Conservation (phyloP, 2,888 invertebrate genomes). For the Tetramorium bicarinatum region DNA sequence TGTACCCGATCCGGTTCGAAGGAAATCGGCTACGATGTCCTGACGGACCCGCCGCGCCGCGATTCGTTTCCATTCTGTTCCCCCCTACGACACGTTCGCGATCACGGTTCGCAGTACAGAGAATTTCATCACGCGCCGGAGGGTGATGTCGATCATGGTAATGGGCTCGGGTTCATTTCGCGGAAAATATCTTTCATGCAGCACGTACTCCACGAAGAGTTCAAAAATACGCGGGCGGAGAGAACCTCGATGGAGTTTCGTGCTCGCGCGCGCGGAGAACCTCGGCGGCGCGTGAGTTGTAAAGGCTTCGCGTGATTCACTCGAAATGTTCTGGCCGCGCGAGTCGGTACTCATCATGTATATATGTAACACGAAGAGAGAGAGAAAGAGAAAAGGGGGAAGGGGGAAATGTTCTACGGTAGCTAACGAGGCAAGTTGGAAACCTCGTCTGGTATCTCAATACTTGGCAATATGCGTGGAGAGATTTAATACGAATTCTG, state of each 20-base stretch:
- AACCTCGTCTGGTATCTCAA: conserved; percentile 36
- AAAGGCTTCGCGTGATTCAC: conserved; percentile 76
- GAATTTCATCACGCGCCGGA: conserved; percentile 28
- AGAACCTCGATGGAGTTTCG: conserved; percentile 40
- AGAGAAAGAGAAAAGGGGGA: background rate
- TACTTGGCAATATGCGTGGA: conserved; percentile 21
- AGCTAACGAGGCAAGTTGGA: conserved; percentile 49
- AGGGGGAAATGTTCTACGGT: background rate
- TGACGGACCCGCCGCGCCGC: conserved; percentile 16
- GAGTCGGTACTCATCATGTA: conserved; percentile 32
- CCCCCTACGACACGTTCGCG: conserved; percentile 8
- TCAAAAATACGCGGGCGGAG: conserved; percentile 19
- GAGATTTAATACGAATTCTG: conserved; percentile 29
- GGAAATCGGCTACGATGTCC: conserved; percentile 28
- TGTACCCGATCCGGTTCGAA: conserved; percentile 35
- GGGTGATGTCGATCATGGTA: conserved; percentile 48
- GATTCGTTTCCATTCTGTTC: conserved; percentile 38
- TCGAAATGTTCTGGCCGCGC: conserved; percentile 71
- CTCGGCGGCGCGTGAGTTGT: conserved; percentile 60
- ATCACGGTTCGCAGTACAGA: conserved; percentile 12
- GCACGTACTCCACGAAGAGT: conserved; percentile 16
- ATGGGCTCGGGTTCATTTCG: conserved; percentile 34
- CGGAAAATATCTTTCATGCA: conserved; percentile 33
- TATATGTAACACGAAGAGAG: background rate
- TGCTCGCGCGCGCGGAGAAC: conserved; percentile 35